Conservation (phyloP, 2,888 invertebrate genomes). For the Diaprepes abbreviatus region DNA sequence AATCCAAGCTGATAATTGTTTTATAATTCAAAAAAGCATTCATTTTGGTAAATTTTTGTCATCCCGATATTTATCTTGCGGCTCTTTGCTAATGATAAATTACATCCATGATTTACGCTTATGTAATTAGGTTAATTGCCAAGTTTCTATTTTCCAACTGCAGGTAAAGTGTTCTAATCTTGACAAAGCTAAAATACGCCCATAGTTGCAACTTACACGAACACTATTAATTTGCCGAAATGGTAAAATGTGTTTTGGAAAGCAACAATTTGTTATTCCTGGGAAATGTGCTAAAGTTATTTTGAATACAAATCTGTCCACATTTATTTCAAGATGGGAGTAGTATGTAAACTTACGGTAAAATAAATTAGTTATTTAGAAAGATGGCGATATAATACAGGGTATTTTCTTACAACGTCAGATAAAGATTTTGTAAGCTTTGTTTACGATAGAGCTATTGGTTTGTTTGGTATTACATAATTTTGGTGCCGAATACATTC, state of each 20-base stretch:
- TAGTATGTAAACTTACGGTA: not conserved
- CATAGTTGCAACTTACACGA: conserved; percentile 5
- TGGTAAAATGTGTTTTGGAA: conserved; percentile 12
- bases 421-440: too few species aligned
- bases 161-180: conserved; percentile 8
- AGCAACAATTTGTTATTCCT: conserved; percentile 6
- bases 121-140: not conserved
- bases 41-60: too few species aligned
- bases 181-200: conserved; percentile 14
- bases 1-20: too few species aligned
- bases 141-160: not conserved
- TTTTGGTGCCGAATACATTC: too few species aligned
- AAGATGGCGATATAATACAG: too few species aligned
- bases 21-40: too few species aligned
- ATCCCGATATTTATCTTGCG: too few species aligned
- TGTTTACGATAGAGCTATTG: too few species aligned
- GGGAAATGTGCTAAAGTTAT: conserved; percentile 3
- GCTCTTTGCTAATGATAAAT: too few species aligned
- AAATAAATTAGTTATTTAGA: conserved; percentile 2
- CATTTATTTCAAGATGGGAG: not conserved
- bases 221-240: conserved; percentile 11
- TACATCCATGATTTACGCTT: too few species aligned
- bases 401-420: too few species aligned
- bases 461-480: too few species aligned
- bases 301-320: conserved; percentile 4